phyloP scores from a whole-genome alignment of 1,140 invertebrate species.

The Cydia fagiglandana region DNA sequence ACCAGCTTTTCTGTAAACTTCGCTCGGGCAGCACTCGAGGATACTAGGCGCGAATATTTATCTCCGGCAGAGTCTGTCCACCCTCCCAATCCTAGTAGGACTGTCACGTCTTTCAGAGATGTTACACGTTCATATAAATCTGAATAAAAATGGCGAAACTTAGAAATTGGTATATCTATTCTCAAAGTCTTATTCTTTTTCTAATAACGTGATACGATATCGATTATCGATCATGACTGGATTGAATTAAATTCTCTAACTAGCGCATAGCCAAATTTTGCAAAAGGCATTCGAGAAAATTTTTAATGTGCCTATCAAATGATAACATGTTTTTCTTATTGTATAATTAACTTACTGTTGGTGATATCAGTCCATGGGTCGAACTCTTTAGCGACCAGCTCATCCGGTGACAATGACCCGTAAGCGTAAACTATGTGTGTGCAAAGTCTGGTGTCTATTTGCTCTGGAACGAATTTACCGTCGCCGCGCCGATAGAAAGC shows the following conservation, averaged over 20 bases:
- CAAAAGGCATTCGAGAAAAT: too few relatives aligned
- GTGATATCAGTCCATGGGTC: slow-evolving; percentile 93
- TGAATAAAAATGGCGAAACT: slow-evolving; percentile 54
- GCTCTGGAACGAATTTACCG: slow-evolving; percentile 92
- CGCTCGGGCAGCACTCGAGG: slow-evolving; percentile 81
- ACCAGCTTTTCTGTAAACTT: slow-evolving; percentile 85
- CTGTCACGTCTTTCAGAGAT: slow-evolving; percentile 82
- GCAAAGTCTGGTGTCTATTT: slow-evolving; percentile 89
- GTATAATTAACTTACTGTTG: slow-evolving; percentile 82
- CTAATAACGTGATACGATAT: not conserved
- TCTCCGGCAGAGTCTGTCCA: slow-evolving; percentile 93
- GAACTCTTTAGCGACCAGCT: slow-evolving; percentile 86
- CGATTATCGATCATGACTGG: not conserved
- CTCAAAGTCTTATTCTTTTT: not conserved
- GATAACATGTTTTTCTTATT: too few relatives aligned
- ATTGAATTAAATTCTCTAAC: too few relatives aligned
- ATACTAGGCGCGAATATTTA: slow-evolving; percentile 90
- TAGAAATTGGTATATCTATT: not conserved
- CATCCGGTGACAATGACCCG: slow-evolving; percentile 89
- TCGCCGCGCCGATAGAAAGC: slow-evolving; percentile 90
- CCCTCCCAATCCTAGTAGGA: slow-evolving; percentile 91
- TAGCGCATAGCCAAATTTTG: too few relatives aligned
- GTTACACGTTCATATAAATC: slow-evolving; percentile 86
- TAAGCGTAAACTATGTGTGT: slow-evolving; percentile 95
- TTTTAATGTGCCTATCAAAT: too few relatives aligned